Base-by-base conservation (phyloP, 2,797 vertebrate genomes). In the Anguilla megastoma region DNA sequence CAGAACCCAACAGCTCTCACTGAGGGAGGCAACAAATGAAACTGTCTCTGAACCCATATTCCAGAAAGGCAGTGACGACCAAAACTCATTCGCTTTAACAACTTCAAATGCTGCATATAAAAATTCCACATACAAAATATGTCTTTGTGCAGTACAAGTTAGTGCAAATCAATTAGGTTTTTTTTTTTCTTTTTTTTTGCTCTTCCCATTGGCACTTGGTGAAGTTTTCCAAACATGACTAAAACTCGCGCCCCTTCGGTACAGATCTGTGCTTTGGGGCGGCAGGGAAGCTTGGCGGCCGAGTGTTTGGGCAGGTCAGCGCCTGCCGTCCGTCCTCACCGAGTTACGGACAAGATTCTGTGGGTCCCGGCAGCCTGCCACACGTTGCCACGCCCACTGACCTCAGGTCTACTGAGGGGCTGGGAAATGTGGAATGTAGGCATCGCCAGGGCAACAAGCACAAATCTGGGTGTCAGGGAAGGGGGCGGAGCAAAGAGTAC, bases 161-260 rank as follows among this genome's bases (percentile, higher is more conserved):
- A 96, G 95, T 96, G 96, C 96, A 97, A 96, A 95, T 95, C 92
- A 71, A 94, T 94, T 89, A 92, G 92, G 89, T 91, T 87, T 79
- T 86, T 33, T 54, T 86, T 79, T 84, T 89, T 36, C 85, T 87
- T 92, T 91, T 82, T 88, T 91, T 85, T 84, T 94, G 94, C 95
- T 95, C 92, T 94, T 95, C 94, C 94, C 92, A 95, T 96, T 97
- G 96, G 96, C 96, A 97, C 96, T 96, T 96, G 93, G 95, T 96
- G 95, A 96, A 95, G 90, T 93, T 95, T 95, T 84, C 90, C 92
- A 16, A 94, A 91, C 89, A 86, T 88, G 63, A 91, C 90, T 92
- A 92, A 90, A 88, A 94, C 90, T 89, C 86, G 90, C 88, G 86
- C 85, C 87, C 88, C 71, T 54, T 86, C 79, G 86, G 82, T 89